Evolutionary conservation across 2,888 invertebrate genomes (phyloP).

Genomic region (Aquatica leii): DNA sequence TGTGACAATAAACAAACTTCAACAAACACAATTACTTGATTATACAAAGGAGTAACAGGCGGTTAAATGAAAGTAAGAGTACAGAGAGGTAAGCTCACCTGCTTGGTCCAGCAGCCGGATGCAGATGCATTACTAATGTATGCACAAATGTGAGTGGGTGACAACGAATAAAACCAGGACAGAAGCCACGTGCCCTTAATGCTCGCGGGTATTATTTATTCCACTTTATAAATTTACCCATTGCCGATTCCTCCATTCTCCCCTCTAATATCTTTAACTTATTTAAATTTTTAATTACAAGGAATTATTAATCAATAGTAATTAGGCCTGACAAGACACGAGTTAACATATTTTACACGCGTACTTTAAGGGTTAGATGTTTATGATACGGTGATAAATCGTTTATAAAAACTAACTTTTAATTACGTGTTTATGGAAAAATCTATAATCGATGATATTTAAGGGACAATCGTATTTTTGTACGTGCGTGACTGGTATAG

Average conservation of each 20-base stretch:
- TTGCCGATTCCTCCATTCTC: too few species aligned
- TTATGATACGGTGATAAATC: too few species aligned
- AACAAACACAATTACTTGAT: constrained; percentile 37
- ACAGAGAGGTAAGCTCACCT: constrained; percentile 26
- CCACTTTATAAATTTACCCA: constrained; percentile 13
- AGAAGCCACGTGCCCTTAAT: constrained; percentile 26
- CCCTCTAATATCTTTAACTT: too few species aligned
- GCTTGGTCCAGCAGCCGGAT: constrained; percentile 42
- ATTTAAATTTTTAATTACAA: constrained; percentile 2
- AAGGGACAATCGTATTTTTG: constrained; percentile 37
- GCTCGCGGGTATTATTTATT: neutral
- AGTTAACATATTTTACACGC: too few species aligned
- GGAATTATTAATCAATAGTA: too few species aligned
- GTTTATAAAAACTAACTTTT: too few species aligned
- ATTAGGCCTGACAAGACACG: too few species aligned
- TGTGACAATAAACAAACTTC: constrained; percentile 31
- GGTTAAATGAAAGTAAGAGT: constrained; percentile 30
- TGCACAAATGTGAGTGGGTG: constrained; percentile 35
- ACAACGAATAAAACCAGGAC: constrained; percentile 23
- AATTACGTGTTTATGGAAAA: constrained; percentile 43
- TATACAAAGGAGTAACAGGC: constrained; percentile 32
- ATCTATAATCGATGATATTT: constrained; percentile 36
- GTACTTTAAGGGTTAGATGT: too few species aligned
- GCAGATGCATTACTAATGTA: constrained; percentile 45
- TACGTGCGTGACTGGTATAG: constrained; percentile 40